A percentile compares a stretch with the other conserved stretches of the same genome.
Conservation (phyloP, 2,888 invertebrate genomes). For the Catotricha subobsoleta region DNA sequence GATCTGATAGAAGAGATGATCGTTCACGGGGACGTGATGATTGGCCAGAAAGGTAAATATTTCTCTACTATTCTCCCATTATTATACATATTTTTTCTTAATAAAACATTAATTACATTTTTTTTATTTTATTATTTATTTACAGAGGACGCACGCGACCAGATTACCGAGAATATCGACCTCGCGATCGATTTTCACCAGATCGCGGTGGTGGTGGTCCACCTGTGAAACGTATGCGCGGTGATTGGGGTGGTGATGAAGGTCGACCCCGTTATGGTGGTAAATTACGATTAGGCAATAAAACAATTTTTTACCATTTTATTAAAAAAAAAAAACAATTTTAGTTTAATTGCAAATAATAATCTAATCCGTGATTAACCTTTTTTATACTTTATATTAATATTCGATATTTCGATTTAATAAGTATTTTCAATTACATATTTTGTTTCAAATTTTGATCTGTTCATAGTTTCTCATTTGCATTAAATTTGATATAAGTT, state of each 20-base stretch:
- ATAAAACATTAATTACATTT: background rate
- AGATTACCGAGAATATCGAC: constrained; percentile 56
- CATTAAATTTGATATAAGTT: background rate
- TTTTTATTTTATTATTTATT: background rate
- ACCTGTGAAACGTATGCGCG: constrained; percentile 56
- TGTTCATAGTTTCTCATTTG: background rate
- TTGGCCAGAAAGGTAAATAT: constrained; percentile 44
- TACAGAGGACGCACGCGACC: too few relatives aligned
- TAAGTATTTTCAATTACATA: too few relatives aligned
- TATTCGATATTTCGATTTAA: too few relatives aligned
- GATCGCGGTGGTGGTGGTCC: constrained; percentile 58
- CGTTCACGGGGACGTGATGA: constrained; percentile 42
- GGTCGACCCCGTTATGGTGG: constrained; percentile 34
- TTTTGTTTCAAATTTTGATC: too few relatives aligned
- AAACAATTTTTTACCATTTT: background rate
- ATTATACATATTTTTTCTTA: background rate
- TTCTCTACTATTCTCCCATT: background rate
- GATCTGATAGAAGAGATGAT: constrained; percentile 52
- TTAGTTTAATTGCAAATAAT: background rate
- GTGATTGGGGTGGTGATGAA: constrained; percentile 44
- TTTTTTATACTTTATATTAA: too few relatives aligned
- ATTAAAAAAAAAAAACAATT: background rate
- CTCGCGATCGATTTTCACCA: constrained; percentile 53
- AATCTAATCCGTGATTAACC: too few relatives aligned
- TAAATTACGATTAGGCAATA: constrained; percentile 1